Evolutionary conservation across 2,797 vertebrate species (phyloP).

Genomic region (Typhlichthys eigenmanni): DNA sequence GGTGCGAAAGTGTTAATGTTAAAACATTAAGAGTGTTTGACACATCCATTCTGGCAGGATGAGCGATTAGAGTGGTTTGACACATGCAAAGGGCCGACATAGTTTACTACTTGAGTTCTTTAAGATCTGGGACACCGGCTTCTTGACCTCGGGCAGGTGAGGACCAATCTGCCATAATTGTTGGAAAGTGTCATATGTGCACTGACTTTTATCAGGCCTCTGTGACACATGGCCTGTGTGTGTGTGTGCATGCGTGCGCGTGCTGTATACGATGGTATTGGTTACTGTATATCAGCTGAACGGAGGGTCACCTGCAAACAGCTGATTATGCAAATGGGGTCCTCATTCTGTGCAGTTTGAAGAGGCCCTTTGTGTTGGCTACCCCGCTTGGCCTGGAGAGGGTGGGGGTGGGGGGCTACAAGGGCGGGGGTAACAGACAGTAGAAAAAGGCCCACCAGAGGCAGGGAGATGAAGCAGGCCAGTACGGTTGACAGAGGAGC

Average conservation of each 20-base stretch:
- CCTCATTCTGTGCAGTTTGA: conserved; percentile 39
- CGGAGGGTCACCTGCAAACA: conserved; percentile 46
- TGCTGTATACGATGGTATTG: conserved; percentile 15
- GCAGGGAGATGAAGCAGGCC: conserved; percentile 24
- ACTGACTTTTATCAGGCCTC: conserved; percentile 25
- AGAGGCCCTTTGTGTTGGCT: conserved; percentile 64
- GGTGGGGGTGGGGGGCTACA: not conserved
- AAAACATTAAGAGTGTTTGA: too few species aligned
- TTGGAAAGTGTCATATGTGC: conserved; percentile 31
- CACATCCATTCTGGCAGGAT: too few species aligned
- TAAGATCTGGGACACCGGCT: too few species aligned
- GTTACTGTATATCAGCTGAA: conserved; percentile 2
- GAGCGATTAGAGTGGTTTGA: too few species aligned
- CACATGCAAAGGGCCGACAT: too few species aligned
- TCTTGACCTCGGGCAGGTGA: not conserved
- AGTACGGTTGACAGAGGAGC: conserved; percentile 10
- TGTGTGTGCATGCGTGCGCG: conserved; percentile 26
- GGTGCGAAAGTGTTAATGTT: too few species aligned
- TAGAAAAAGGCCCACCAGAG: conserved; percentile 35
- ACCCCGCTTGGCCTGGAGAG: conserved; percentile 27
- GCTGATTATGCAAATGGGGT: conserved; percentile 64
- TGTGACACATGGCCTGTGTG: conserved; percentile 19
- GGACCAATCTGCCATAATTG: conserved; percentile 44
- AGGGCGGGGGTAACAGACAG: conserved; percentile 40
- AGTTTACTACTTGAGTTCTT: too few species aligned